Base-by-base conservation (phyloP, 1,140 invertebrate species). In the Scaptomyza pallida region DNA sequence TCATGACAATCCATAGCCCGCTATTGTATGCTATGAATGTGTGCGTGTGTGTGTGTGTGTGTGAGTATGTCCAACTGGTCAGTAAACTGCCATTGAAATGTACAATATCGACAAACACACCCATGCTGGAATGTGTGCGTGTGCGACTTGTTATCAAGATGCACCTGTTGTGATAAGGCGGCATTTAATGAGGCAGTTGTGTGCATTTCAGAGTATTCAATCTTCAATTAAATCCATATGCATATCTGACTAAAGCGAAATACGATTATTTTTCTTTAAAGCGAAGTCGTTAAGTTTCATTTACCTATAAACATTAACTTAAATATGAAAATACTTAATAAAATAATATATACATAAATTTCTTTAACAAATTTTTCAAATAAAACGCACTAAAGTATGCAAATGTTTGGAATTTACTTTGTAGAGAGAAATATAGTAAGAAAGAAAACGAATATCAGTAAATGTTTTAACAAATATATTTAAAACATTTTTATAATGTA, bases 1-100 rank as follows among this genome's bases (percentile, higher is more conserved):
- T 37, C 75, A 17, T 65, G 64, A 61, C 60, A 71, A 44, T 48
- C 45, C 60, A 50, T 15, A 19, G 71, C 81, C 56, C 81, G 48
- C 77, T 75, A 54, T 86, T 86, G 81, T 86, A 88, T 86, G 82
- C 81, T 88, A 81, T 13, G 33, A 45, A 45, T 59, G 45, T 57
- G 47, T 56, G 45, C 23, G 33, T 45, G 52, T 37, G 47, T 56
- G 45, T 33, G 33, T 45, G 52, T 37, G 45, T 72, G 57, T 52
- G 44, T 21, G 19, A 21, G 33, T 54, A 30, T 41, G 45, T 51
- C 33, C 45, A 19, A 33, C 26, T 69, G 37, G 44, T 63, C 10
- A 3, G 33, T 35, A n/a, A 35, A n/a, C 37, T 9, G n/a, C 12
- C 6, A 15, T 8, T 13, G 1, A 9, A 10, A 19, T 45, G n/a